Percentiles rank a stretch among this genome's conserved stretches.
Conservation (phyloP, 2,797 vertebrate species). For the Eupleurogrammus muticus region DNA sequence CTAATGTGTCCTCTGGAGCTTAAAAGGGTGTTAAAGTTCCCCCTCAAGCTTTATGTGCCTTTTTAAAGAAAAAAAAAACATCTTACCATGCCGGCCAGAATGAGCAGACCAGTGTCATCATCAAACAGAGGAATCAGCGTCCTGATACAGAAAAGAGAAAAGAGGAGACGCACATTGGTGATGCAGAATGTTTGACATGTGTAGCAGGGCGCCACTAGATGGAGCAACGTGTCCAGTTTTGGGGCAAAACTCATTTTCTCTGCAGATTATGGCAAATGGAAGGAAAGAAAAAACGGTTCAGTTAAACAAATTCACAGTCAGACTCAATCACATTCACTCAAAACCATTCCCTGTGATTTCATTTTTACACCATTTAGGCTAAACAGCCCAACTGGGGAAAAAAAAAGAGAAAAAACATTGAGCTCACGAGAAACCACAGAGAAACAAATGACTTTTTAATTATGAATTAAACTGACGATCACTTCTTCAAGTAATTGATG, state of each 20-base stretch:
- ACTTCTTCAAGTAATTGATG: background rate
- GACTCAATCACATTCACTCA: conserved; percentile 9
- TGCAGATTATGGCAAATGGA: background rate
- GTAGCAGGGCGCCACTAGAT: conserved; percentile 63
- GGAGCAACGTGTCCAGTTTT: conserved; percentile 36
- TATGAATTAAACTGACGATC: background rate
- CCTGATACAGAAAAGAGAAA: conserved; percentile 71
- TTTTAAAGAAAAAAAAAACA: too few relatives aligned
- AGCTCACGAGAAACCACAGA: background rate
- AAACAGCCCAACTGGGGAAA: background rate
- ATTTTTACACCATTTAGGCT: background rate
- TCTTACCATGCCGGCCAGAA: conserved; percentile 91
- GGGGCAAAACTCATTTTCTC: background rate
- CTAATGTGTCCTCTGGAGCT: too few relatives aligned
- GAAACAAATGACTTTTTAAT: background rate
- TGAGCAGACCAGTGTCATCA: conserved; percentile 88
- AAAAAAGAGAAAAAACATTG: background rate
- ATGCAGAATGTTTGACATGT: background rate
- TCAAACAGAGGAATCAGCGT: conserved; percentile 90
- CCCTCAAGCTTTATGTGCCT: background rate
- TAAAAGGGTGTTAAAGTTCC: too few relatives aligned
- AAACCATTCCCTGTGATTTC: background rate
- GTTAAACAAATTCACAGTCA: conserved; percentile 1
- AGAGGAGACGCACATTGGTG: background rate
- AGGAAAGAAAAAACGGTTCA: background rate